Conservation (phyloP, 1,140 invertebrate species). For the Bombus soroeensis region DNA sequence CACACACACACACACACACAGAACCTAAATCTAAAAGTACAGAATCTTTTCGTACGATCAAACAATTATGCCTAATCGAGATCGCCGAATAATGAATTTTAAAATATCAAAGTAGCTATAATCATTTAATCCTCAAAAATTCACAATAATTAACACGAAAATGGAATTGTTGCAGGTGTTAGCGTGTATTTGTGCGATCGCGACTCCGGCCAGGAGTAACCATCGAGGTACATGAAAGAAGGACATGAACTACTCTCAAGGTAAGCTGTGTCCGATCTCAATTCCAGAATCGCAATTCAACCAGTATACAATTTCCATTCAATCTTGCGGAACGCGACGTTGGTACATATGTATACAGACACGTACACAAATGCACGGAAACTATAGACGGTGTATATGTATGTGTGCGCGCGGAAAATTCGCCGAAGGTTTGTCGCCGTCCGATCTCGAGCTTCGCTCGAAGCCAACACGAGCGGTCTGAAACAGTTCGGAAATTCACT, state of each 20-base stretch:
- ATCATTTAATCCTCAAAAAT: too few species aligned
- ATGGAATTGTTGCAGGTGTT: conserved; percentile 70
- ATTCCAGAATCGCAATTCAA: not conserved
- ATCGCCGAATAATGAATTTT: too few species aligned
- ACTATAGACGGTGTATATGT: not conserved
- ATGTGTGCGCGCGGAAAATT: conserved; percentile 49
- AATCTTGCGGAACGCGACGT: not conserved
- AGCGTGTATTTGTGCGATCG: conserved; percentile 63
- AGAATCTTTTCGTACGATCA: too few species aligned
- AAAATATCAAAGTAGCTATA: too few species aligned
- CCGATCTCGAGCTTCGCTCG: conserved; percentile 50
- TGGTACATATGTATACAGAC: conserved; percentile 4
- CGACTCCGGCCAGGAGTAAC: conserved; percentile 79
- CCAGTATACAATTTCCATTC: conserved; percentile 9
- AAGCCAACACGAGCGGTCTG: conserved; percentile 59
- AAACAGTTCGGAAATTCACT: conserved; percentile 81
- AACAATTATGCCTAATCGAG: too few species aligned
- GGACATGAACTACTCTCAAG: conserved; percentile 83
- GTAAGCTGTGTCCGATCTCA: conserved; percentile 64
- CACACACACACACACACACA: too few species aligned
- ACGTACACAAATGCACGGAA: not conserved
- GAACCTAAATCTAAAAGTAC: too few species aligned
- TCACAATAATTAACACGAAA: not conserved
- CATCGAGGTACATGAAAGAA: conserved; percentile 80
- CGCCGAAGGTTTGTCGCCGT: conserved; percentile 63